These are phyloP conservation scores for Echiichthys vipera DNA, from an alignment of 2,797 vertebrate species.

Conservation along the genomic window DNA sequence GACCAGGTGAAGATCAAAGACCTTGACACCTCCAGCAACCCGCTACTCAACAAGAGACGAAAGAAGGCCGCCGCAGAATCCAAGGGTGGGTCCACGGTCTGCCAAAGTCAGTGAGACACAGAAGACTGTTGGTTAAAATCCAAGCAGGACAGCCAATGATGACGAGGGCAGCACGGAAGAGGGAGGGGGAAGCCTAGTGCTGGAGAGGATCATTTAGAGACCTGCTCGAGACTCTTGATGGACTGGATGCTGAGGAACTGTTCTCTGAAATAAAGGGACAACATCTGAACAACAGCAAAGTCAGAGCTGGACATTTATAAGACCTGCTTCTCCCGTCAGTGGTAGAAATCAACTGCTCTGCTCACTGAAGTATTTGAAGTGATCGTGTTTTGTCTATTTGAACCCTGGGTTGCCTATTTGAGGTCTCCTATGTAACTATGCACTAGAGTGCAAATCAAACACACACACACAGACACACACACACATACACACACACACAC, in stretches of 20 bases:
- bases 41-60: conserved; percentile 95
- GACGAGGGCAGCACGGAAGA: conserved; percentile 1
- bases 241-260: conserved; percentile 21
- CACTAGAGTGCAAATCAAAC: conserved; percentile 38
- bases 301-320: conserved; percentile 28
- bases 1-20: conserved; percentile 99
- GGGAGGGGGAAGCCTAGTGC: background rate
- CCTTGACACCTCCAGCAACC: conserved; percentile 95
- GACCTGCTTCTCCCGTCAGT: conserved; percentile 21
- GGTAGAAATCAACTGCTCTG: conserved; percentile 13
- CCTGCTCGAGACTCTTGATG: conserved; percentile 27
- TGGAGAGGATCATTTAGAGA: conserved; percentile 24
- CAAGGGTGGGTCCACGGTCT: conserved; percentile 85
- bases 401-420: conserved; percentile 51
- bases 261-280: conserved; percentile 30
- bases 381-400: conserved; percentile 43
- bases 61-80: conserved; percentile 92
- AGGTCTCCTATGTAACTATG: conserved; percentile 43
- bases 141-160: background rate
- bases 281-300: conserved; percentile 12
- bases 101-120: conserved; percentile 91
- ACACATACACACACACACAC: conserved; percentile 38
- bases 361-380: conserved; percentile 37
- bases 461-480: conserved; percentile 40
- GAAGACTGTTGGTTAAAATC: conserved; percentile 37